Base-by-base conservation (phyloP, 2,888 invertebrate species). In the Bruchidius siliquastri region DNA sequence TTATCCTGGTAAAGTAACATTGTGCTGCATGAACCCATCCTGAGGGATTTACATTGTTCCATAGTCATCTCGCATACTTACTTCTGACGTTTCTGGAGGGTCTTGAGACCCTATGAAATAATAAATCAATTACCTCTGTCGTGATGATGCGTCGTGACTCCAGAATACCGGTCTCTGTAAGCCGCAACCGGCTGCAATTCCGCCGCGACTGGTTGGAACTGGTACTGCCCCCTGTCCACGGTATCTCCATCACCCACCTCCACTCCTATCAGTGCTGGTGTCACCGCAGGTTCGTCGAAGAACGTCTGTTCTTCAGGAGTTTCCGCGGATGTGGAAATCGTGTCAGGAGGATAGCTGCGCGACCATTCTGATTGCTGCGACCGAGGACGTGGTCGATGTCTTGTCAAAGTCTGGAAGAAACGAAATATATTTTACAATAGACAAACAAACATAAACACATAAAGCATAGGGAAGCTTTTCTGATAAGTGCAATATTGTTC, bases 331-430 rank as follows among this genome's bases (percentile, higher is more conserved):
- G 76, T 70, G 22, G 67, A 72, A 0, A 81, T 80, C 0, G 81
- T 79, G 79, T 89, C 87, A 78, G 89, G 91, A 78, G 87, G 92
- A 86, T 90, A 95, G 87, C 90, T 94, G 67, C 94, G 88, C 30
- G 94, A 94, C 89, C 91, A 92, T 80, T 92, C 91, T 77, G 87
- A 88, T 68, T 90, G 84, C 83, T 89, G 86, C 83, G 91, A 87
- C 85, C 90, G 84, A 83, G 90, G 86, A 85, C 91, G 81, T 83
- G 90, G 87, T 86, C 90, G 86, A 87, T 92, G 89, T 74, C 90
- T 88, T 69, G 90, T 89, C 82, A 94, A 88, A 74, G 90, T 89
- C 88, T 91, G 87, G 0, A 85, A 82, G 72, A 72, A 73, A 67
- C 1, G 22, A 18, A 68, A 67, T 22, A 69, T 67, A 20, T 2